These are phyloP conservation scores for Tenebrio molitor DNA, from an alignment of 1,140 invertebrate genomes.

Conservation along the genomic window DNA sequence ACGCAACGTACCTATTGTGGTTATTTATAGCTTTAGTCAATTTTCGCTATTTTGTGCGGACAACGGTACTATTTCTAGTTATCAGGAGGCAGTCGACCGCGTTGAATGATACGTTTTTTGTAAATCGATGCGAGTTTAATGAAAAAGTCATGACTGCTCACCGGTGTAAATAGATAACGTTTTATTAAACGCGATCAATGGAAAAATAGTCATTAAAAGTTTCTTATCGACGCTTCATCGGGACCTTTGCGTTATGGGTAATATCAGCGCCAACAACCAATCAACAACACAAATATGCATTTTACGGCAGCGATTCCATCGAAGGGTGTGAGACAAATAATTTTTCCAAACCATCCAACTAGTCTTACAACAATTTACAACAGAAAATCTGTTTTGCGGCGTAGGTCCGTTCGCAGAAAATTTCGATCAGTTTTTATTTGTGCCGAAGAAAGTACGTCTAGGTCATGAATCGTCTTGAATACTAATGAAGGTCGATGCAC, in stretches of 20 bases:
- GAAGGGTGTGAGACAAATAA: background rate
- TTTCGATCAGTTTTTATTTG: too few relatives aligned
- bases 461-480: constrained; percentile 8
- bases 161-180: constrained; percentile 37
- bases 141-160: constrained; percentile 33
- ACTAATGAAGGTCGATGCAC: constrained; percentile 20
- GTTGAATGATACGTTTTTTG: constrained; percentile 6
- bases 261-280: constrained; percentile 21
- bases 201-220: constrained; percentile 34
- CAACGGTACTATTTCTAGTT: constrained; percentile 27
- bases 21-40: background rate
- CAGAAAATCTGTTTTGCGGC: too few relatives aligned
- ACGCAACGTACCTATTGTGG: too few relatives aligned
- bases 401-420: too few relatives aligned
- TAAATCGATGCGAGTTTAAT: constrained; percentile 25
- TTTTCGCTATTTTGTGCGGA: background rate
- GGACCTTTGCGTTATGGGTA: constrained; percentile 18
- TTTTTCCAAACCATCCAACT: too few relatives aligned
- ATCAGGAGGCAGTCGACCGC: background rate
- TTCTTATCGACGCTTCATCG: constrained; percentile 21
- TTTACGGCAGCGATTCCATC: background rate
- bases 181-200: constrained; percentile 34
- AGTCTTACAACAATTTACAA: too few relatives aligned
- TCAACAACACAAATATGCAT: constrained; percentile 25
- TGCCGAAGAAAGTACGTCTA: too few relatives aligned